Evolutionary conservation across 2,113 vertebrate genomes (phyloP).

Genomic region (Tretioscincus oriximinensis): DNA sequence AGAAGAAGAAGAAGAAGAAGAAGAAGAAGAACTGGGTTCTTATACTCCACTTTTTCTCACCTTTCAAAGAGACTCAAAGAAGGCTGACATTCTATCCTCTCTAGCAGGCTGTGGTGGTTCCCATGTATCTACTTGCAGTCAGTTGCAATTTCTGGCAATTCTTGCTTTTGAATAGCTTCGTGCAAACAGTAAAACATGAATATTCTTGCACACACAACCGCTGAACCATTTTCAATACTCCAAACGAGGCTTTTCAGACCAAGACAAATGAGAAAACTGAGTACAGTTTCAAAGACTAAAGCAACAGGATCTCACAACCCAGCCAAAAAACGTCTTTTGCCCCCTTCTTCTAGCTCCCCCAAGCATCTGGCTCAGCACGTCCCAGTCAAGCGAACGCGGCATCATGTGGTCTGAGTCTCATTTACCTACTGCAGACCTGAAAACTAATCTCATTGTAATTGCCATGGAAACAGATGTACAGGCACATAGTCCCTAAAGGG

Average conservation of each 20-base stretch:
- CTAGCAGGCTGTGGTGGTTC: no score
- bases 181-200: no score
- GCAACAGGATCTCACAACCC: constrained; percentile 28
- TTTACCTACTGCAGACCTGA: constrained; percentile 64
- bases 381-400: constrained; percentile 41
- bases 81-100: no score
- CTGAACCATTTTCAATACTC: constrained; percentile 1
- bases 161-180: no score
- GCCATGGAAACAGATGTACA: constrained; percentile 85
- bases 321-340: constrained; percentile 10
- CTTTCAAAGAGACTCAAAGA: no score
- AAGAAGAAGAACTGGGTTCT: no score
- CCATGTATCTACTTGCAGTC: no score
- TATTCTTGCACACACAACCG: not conserved
- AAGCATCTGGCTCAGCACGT: constrained; percentile 3
- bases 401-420: constrained; percentile 51
- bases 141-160: no score
- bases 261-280: not conserved
- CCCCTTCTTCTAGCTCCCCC: constrained; percentile 15
- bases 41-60: no score
- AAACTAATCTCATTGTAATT: constrained; percentile 75
- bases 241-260: not conserved
- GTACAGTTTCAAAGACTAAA: not conserved
- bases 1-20: no score
- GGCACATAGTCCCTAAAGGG: constrained; percentile 74